Evolutionary conservation across 2,113 vertebrate species (phyloP), one percentile per base, ranked within the genome.

Genomic region (Petaurus breviceps): DNA sequence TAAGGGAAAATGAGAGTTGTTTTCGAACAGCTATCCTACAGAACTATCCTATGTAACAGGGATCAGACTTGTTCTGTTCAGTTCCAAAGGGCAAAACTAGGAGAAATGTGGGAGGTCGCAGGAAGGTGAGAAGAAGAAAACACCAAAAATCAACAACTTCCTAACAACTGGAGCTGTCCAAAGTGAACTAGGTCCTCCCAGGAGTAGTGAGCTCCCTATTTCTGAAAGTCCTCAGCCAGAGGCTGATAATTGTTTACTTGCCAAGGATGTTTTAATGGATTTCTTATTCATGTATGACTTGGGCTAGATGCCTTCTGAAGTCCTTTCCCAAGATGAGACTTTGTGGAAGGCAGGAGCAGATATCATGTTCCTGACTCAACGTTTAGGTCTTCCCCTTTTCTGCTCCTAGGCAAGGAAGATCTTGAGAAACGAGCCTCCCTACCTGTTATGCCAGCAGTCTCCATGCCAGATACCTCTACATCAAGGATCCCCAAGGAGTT

Each of bases 361-460:
- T 43, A 23, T 84, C 37, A 84, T 84, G 68, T 23, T 1, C 47
- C 90, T 90, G n/a, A 43, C 46, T 90, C 22, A 50, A 10, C 11
- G 46, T 49, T 50, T 90, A 49, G 47, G 90, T 52, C n/a, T n/a
- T 89, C 49, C 47, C 22, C 53, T 92, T 49, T 51, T 49, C 61
- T 49, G 16, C 37, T 91, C 24, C 43, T 51, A 98, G 98, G 91
- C 91, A 91, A 77, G 3, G 23, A 51, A 0, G 94, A 96, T 49
- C 47, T 77, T 90, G 94, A 97, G 57, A 97, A 96, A 93, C 95
- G 98, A 90, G 94, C 97, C 28, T 98, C 98, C 50, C 89, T 97
- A n/a, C 98, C 98, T 0, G 47, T 68, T 0, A 91, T 77, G 28
- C 90, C 91, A 2, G 49, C 50, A 51, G 93, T 24, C 9, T 49